Conservation (phyloP, 2,113 vertebrate species). For the Girardinichthys multiradiatus region DNA sequence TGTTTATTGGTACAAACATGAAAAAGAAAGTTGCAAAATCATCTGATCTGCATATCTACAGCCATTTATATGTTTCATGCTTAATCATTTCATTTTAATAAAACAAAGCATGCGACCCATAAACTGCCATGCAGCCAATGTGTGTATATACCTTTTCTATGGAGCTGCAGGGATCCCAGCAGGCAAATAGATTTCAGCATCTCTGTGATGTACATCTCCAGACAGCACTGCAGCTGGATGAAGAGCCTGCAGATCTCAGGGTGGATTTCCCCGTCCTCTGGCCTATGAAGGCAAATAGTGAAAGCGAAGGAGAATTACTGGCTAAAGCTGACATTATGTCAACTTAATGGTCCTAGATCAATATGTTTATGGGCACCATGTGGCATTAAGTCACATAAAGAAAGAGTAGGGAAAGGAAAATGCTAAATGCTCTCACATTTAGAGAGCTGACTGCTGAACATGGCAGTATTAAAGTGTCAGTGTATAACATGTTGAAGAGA, state of each 20-base stretch:
- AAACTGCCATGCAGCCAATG: background rate
- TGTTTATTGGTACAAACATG: background rate
- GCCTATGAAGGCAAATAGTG: conserved; percentile 77
- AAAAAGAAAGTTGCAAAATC: background rate
- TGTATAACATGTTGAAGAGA: too few relatives aligned
- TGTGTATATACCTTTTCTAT: conserved; percentile 88
- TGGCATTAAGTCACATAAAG: background rate
- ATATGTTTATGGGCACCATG: background rate
- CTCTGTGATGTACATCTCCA: conserved; percentile 99
- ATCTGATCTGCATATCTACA: background rate
- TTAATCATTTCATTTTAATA: background rate
- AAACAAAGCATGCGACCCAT: conserved; percentile 5
- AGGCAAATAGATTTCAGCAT: conserved; percentile 98
- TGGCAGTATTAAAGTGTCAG: too few relatives aligned
- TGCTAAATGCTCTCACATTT: background rate
- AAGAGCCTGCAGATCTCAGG: conserved; percentile 97
- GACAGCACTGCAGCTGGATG: conserved; percentile 97
- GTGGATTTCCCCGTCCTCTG: conserved; percentile 97
- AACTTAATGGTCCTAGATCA: background rate
- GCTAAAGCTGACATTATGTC: background rate
- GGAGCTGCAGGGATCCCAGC: conserved; percentile 94
- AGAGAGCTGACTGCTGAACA: background rate
- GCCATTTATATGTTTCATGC: background rate
- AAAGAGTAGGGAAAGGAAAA: background rate
- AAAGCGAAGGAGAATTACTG: conserved; percentile 11